phyloP scores from a whole-genome alignment of 2,797 vertebrate genomes.

The Galago senegalensis region DNA sequence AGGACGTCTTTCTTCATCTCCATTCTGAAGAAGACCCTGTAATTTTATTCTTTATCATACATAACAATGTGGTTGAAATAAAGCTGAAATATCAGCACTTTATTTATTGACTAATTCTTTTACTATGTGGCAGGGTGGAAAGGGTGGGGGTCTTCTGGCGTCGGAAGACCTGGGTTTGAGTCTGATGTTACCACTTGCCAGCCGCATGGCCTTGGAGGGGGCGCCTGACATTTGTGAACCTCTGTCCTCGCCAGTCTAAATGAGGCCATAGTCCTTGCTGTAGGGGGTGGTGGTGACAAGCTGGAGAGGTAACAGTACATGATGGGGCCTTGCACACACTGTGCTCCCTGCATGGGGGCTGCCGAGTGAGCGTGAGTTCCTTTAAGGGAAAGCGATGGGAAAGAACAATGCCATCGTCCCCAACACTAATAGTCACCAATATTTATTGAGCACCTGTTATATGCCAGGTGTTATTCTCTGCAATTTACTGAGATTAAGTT shows the following conservation, averaged over 20 bases:
- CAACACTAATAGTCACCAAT: too few species aligned
- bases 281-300: background rate
- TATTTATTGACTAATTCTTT: fast-evolving
- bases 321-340: background rate
- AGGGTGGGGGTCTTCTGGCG: background rate
- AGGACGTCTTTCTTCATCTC: background rate
- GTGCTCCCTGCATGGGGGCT: fast-evolving
- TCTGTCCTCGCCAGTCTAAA: background rate
- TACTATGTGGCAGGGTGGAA: fast-evolving
- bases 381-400: background rate
- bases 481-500: background rate
- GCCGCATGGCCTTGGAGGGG: background rate
- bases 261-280: background rate
- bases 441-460: background rate
- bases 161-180: background rate
- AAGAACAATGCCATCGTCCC: background rate
- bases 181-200: fast-evolving
- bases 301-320: fast-evolving
- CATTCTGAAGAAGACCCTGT: background rate
- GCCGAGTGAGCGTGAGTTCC: too few species aligned
- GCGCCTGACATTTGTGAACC: background rate
- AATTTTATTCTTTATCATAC: background rate
- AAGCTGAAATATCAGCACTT: fast-evolving
- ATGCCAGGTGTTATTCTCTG: background rate
- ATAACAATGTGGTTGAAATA: background rate